Percentiles rank a stretch among this genome's conserved stretches.
phyloP scores from a whole-genome alignment of 2,888 invertebrate species.

The Digitonthophagus gazella region DNA sequence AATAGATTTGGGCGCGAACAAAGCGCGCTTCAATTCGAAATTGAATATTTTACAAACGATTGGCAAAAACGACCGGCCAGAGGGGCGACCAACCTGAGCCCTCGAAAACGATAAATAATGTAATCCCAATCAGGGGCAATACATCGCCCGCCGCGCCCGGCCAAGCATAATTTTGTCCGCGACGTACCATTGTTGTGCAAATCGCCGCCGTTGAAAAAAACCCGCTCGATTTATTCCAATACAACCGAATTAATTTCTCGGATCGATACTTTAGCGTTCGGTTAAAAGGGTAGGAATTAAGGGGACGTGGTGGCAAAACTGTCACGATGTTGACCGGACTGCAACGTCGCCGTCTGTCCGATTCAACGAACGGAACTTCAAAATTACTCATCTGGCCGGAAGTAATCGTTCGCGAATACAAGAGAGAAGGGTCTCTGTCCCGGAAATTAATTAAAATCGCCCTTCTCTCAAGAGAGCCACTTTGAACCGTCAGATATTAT shows the following conservation, averaged over 20 bases:
- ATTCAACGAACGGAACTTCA: neutral
- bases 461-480: neutral
- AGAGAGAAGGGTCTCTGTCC: neutral
- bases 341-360: neutral
- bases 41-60: slow-evolving; percentile 19
- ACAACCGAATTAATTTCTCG: neutral
- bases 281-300: neutral
- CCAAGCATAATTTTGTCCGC: slow-evolving; percentile 46
- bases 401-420: neutral
- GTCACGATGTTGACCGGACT: neutral
- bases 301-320: neutral
- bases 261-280: neutral
- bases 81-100: neutral
- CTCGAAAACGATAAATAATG: slow-evolving; percentile 23
- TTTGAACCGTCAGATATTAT: neutral
- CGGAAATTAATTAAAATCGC: neutral
- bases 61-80: slow-evolving; percentile 3
- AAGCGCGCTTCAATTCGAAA: slow-evolving; percentile 15
- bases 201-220: slow-evolving; percentile 32
- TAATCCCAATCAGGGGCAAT: slow-evolving; percentile 25
- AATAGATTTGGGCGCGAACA: neutral
- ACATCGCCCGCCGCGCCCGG: slow-evolving; percentile 32
- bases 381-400: neutral
- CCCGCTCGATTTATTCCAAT: neutral
- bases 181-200: slow-evolving; percentile 49